Conservation (phyloP, 1,140 invertebrate genomes). For the Pinna nobilis region DNA sequence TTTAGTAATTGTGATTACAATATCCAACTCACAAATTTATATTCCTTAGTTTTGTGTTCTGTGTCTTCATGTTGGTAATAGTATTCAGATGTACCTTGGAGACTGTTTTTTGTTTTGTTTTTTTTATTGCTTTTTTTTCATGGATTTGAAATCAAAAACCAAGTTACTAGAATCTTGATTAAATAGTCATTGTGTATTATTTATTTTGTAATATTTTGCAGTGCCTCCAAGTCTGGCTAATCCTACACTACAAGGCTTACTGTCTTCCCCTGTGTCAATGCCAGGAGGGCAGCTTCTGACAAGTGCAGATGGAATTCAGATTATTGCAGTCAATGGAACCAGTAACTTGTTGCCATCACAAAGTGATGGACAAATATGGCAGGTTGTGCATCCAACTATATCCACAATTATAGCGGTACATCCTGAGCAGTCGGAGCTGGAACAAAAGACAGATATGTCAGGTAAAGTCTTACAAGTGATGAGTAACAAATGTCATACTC, state of each 20-base stretch:
- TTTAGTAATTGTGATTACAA: too few species aligned
- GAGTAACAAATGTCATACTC: not conserved
- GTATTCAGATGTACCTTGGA: too few species aligned
- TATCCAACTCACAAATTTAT: too few species aligned
- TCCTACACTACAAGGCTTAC: conserved; percentile 62
- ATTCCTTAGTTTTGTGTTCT: too few species aligned
- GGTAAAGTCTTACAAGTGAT: conserved; percentile 7
- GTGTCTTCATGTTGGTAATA: too few species aligned
- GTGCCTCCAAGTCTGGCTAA: conserved; percentile 53
- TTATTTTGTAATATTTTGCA: conserved; percentile 38
- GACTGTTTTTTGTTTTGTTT: too few species aligned
- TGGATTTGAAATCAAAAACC: too few species aligned
- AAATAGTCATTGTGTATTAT: too few species aligned
- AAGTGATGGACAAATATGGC: conserved; percentile 52
- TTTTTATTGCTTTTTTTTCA: too few species aligned
- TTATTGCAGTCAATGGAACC: conserved; percentile 61
- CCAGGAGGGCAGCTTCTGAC: conserved; percentile 43
- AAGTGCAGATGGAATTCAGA: conserved; percentile 62
- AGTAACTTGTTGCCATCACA: conserved; percentile 50
- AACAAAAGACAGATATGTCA: conserved; percentile 27
- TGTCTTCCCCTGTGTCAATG: conserved; percentile 58
- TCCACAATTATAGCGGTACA: conserved; percentile 62
- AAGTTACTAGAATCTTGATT: too few species aligned
- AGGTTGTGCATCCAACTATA: conserved; percentile 57
- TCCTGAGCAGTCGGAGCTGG: conserved; percentile 36